Base-by-base conservation (phyloP, 1,140 invertebrate species). In the Listronotus bonariensis region DNA sequence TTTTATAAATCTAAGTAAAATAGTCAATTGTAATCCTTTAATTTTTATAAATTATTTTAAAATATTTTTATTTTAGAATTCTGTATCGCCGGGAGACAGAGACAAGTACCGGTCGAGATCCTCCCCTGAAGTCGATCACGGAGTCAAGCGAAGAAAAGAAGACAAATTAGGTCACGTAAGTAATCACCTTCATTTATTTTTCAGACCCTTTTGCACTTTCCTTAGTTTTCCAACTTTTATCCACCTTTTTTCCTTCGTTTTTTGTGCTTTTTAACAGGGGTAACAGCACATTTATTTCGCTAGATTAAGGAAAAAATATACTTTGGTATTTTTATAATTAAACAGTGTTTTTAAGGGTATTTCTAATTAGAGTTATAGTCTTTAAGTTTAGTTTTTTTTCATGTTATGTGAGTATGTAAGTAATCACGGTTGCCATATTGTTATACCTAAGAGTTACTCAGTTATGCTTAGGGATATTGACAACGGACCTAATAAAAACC, bases 1-100 rank as follows among this genome's bases (percentile, higher is more conserved):
- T n/a, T n/a, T n/a, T n/a, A n/a, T n/a, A n/a, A n/a, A n/a, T n/a
- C n/a, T n/a, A n/a, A n/a, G n/a, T n/a, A n/a, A n/a, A n/a, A n/a
- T n/a, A n/a, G n/a, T n/a, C n/a, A n/a, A n/a, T 49, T 14, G 6
- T 7, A 14, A 49, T 9, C 15, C 18, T 8, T 31, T 6, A 49
- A 20, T 54, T n/a, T 26, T 5, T 3, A 38, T 7, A n/a, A 17
- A 15, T 51, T 15, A 41, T 17, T 38, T 31, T 7, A n/a, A 17
- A 15, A 60, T 15, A 41, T 17, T 38, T 31, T 7, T 57, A 55
- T 71, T 67, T 17, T 86, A 94, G 92, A 92, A 90, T 81, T 94
- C 92, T 65, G 91, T 94, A 80, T 94, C 92, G 8, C 92, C 92
- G 1, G 90, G 87, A 41, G 92, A 94, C 70, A 84, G 91, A 71